These are phyloP conservation scores for Pituophis catenifer DNA, from an alignment of 2,113 vertebrate species.

Conservation along the genomic window DNA sequence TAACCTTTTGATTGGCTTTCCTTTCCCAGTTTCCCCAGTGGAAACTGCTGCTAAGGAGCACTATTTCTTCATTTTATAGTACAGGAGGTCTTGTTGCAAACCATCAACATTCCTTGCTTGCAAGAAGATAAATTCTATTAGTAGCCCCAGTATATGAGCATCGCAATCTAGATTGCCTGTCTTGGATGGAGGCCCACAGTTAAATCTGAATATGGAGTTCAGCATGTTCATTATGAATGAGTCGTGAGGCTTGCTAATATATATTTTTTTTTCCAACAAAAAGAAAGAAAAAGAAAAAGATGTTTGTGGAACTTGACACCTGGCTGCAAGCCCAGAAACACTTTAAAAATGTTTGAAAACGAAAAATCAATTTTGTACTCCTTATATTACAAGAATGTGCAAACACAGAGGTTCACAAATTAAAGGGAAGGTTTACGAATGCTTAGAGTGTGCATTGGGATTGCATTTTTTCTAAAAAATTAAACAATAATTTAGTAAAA, in stretches of 20 bases:
- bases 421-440: conserved; percentile 2
- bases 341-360: conserved; percentile 19
- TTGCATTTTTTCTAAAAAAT: background rate
- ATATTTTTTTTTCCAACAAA: conserved; percentile 1
- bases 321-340: conserved; percentile 13
- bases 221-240: conserved; percentile 26
- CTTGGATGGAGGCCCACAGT: background rate
- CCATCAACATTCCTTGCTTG: background rate
- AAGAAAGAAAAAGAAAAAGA: background rate
- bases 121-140: background rate
- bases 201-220: background rate
- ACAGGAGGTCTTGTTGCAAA: rapidly evolving
- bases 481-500: background rate
- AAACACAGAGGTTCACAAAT: conserved; percentile 10
- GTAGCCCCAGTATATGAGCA: background rate
- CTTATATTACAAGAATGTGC: background rate
- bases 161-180: background rate
- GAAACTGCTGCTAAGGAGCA: conserved; percentile 1
- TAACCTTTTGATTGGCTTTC: background rate
- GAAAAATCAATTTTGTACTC: conserved; percentile 9
- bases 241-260: background rate
- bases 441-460: background rate
- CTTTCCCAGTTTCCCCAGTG: background rate
- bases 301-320: conserved; percentile 5
- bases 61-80: background rate